Percentiles rank a stretch among this genome's conserved stretches.
Conservation (phyloP, 1,140 invertebrate genomes). For the Dendrolimus punctatus region DNA sequence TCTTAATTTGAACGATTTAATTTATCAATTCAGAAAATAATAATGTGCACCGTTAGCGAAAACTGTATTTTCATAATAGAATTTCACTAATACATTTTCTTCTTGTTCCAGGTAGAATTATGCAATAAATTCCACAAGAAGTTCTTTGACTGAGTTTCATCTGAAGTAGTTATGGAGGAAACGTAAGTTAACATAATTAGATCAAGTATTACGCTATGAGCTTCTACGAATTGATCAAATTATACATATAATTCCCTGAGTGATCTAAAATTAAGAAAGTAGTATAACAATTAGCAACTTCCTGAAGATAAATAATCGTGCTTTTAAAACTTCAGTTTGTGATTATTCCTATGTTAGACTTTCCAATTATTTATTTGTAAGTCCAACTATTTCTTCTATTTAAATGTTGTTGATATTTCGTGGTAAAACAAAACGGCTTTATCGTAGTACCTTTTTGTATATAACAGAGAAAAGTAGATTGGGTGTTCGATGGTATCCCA, state of each 20-base stretch:
- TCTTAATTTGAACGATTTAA: too few relatives aligned
- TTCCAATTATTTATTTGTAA: too few relatives aligned
- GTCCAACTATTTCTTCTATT: too few relatives aligned
- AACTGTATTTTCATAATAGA: constrained; percentile 11
- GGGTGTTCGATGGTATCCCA: too few relatives aligned
- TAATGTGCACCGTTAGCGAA: constrained; percentile 1
- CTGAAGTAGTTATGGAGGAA: constrained; percentile 41
- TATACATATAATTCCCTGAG: constrained; percentile 6
- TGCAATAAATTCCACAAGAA: constrained; percentile 66
- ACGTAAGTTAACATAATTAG: constrained; percentile 53
- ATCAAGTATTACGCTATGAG: constrained; percentile 31
- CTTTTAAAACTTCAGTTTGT: too few relatives aligned
- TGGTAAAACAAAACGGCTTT: too few relatives aligned
- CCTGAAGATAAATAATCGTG: too few relatives aligned
- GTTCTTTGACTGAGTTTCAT: constrained; percentile 44
- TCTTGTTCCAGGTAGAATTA: constrained; percentile 71
- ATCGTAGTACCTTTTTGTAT: too few relatives aligned
- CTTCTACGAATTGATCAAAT: constrained; percentile 27
- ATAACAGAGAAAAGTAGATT: too few relatives aligned
- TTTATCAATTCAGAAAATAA: too few relatives aligned
- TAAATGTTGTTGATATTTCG: too few relatives aligned
- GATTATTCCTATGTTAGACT: too few relatives aligned
- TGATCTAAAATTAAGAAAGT: constrained; percentile 15
- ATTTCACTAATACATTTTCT: constrained; percentile 65
- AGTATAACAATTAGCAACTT: constrained; percentile 9